Percentiles rank a stretch among this genome's conserved stretches.
phyloP scores from a whole-genome alignment of 1,140 invertebrate genomes.

The Artemia franciscana region DNA sequence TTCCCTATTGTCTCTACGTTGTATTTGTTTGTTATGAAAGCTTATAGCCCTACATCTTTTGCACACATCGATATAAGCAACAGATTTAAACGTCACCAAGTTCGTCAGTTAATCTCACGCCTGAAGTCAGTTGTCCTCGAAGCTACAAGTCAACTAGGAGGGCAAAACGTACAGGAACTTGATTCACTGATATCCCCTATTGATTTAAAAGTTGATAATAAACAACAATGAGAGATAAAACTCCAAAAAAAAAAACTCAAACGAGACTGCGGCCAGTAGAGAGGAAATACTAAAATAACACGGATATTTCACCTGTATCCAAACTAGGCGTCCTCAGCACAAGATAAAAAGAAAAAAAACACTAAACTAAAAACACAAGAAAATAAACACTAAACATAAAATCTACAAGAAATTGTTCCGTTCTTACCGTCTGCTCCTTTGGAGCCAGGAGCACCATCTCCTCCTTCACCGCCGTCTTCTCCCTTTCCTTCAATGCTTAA shows the following conservation, averaged over 20 bases:
- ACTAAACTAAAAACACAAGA: no score
- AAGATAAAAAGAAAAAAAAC: no score
- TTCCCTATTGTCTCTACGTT: no score
- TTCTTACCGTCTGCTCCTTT: not conserved
- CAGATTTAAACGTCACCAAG: not conserved
- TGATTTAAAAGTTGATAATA: not conserved
- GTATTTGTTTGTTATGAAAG: no score
- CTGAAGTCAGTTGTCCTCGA: not conserved
- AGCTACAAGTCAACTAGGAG: not conserved
- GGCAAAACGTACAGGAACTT: not conserved
- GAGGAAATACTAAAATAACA: no score
- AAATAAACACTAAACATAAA: no score
- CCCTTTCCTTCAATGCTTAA: not conserved
- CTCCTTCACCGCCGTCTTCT: not conserved
- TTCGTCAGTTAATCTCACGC: not conserved
- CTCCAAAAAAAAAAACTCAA: no score
- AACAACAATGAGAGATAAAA: no score
- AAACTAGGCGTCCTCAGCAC: no score
- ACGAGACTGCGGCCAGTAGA: no score
- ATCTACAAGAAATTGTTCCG: no score
- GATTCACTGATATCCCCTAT: not conserved
- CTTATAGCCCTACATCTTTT: not conserved
- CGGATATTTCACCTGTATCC: no score
- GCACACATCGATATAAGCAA: not conserved
- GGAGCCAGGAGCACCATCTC: not conserved